Base-by-base conservation (phyloP, 2,113 vertebrate species). In the Penelope pileata region DNA sequence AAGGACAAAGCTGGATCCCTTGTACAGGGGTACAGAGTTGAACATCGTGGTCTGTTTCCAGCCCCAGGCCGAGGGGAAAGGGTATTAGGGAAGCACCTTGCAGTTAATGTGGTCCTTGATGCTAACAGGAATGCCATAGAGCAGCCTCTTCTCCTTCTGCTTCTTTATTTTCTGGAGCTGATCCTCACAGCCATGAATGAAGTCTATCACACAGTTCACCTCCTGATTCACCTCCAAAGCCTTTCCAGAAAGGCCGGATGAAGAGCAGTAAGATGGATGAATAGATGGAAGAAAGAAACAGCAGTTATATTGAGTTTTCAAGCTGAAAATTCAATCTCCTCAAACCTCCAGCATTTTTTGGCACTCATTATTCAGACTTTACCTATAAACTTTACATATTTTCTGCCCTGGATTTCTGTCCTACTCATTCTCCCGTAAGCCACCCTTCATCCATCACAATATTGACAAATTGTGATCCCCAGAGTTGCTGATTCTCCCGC, bases 121-220 rank as follows among this genome's bases (percentile, higher is more conserved):
- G 95, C 99, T 99, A 87, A 99, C 76, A 3, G 99, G 99, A 88
- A 99, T 94, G 1, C 99, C 99, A 16, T 98, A 99, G 34, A 99
- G 98, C 47, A 98, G 96, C 13, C 96, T 80, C 26, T 98, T 93
- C 53, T 95, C 97, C 38, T 97, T 72, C 36, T 72, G 84, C 67
- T 82, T 86, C 76, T 92, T 96, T 29, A 98, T 34, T 40, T 97
- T 95, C 83, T 92, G 95, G 54, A 99, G 94, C 85, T 99, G 98
- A 26, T 97, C 96, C 63, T 98, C 97, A 91, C 98, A 98, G 74
- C 98, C 98, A 23, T 97, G 94, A 90, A 99, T 91, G 70, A 98
- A 97, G 47, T 96, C 97, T 24, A 94, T 98, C 90, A 98, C 91
- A 18, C 98, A 99, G 97, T 99, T 99, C 82, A 98, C 97, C 42